Conservation (phyloP, 2,888 invertebrate genomes). For the Drosophila meridiana region DNA sequence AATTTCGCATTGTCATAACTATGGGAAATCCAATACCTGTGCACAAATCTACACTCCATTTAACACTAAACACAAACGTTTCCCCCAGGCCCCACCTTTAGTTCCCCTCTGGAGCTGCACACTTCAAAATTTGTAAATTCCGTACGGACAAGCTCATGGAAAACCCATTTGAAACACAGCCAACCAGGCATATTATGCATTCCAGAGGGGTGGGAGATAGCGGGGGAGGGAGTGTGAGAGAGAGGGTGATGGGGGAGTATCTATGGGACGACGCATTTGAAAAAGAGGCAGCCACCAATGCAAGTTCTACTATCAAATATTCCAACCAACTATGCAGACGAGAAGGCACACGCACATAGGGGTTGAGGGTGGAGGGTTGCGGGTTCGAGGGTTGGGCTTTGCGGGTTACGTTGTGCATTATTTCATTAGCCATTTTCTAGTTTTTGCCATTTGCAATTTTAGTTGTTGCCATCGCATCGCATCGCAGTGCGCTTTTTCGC, state of each 20-base stretch:
- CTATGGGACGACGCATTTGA: constrained; percentile 25
- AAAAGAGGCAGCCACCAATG: not conserved
- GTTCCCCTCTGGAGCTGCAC: not conserved
- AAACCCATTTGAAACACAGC: constrained; percentile 23
- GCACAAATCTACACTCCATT: constrained; percentile 46
- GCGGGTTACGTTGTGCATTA: constrained; percentile 30
- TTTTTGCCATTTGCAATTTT: constrained; percentile 41
- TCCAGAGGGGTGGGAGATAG: not conserved
- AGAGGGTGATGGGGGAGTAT: not conserved
- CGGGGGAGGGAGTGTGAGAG: not conserved
- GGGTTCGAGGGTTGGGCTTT: not conserved
- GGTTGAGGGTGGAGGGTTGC: not conserved
- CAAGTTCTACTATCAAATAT: constrained; percentile 15
- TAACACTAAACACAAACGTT: constrained; percentile 23
- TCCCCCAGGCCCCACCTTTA: rapidly evolving
- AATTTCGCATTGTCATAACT: constrained; percentile 21
- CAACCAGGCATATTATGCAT: constrained; percentile 19
- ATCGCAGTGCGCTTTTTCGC: constrained; percentile 19
- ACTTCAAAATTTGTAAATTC: constrained; percentile 9
- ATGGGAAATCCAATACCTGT: constrained; percentile 15
- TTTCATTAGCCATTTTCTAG: constrained; percentile 50
- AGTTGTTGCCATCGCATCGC: constrained; percentile 29
- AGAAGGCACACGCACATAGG: not conserved
- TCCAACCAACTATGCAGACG: constrained; percentile 34
- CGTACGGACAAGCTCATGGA: constrained; percentile 20